Base-by-base conservation (phyloP, 2,888 invertebrate species). In the Lepidochitona cinerea region DNA sequence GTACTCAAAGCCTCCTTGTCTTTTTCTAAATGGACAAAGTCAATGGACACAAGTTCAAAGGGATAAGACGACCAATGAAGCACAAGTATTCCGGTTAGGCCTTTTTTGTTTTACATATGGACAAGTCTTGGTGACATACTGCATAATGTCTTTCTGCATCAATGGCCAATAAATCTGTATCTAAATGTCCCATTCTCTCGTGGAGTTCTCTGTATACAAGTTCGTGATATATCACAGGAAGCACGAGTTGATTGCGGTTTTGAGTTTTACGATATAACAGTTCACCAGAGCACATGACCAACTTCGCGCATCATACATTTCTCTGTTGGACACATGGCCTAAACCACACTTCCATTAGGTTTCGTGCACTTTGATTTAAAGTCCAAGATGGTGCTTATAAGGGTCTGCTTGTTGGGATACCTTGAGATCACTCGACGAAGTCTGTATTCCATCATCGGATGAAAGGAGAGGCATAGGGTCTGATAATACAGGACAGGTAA, bases 151-250 rank as follows among this genome's bases (percentile, higher is more conserved):
- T 32, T n/a, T 41, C 26, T 68, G 26, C 41, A 71, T 70, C 6
- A 41, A 37, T n/a, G 37, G 66, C 70, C 74, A 74, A 35, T 66
- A 71, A 26, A 74, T 74, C 73, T 54, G 59, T 52, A 14, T 66
- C 66, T 41, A 68, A 37, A 18, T 41, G 37, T 68, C 68, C 41
- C 37, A 37, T 68, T 9, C 37, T 26, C 7, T 74, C 37, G 41
- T 68, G 68, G 18, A 68, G 68, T 26, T 68, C 68, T 7, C 26
- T 9, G 29, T 37, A 68, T 5, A 68, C 68, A 6, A 68, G 6
- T 18, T 37, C 7, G 18, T 26, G 37, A 18, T 37, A 68, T 14
- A 6, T 68, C 18, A 6, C 23, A 6, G 68, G 68, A 7, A 68
- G 26, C 36, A 37, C 37, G 6, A 68, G 26, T 26, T 68, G 68